Percentiles rank a stretch among this genome's conserved stretches.
These are phyloP conservation scores for Axea sp. DNA, from an alignment of 2,888 invertebrate species.

Conservation along the genomic window DNA sequence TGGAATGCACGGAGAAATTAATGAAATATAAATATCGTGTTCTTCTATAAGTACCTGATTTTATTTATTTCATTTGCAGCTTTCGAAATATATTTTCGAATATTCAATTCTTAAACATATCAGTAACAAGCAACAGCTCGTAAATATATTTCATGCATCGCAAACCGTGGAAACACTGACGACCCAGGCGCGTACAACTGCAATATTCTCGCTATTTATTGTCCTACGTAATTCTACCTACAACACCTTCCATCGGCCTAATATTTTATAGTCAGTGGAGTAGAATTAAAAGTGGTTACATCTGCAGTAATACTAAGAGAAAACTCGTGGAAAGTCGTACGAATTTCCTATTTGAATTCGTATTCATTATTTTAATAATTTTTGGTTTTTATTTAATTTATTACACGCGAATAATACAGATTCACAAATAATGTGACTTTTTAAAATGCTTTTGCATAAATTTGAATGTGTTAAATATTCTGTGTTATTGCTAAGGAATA, in stretches of 20 bases:
- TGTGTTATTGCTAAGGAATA: too few species aligned
- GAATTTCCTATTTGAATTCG: too few species aligned
- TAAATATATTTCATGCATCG: slow-evolving; percentile 57
- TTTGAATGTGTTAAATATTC: too few species aligned
- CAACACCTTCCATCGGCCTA: slow-evolving; percentile 37
- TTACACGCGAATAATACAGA: too few species aligned
- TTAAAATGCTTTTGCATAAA: too few species aligned
- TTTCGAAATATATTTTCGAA: slow-evolving; percentile 17
- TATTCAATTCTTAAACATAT: slow-evolving; percentile 54
- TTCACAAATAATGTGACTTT: too few species aligned
- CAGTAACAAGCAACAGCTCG: slow-evolving; percentile 41
- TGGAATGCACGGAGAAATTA: too few species aligned
- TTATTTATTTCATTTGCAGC: slow-evolving; percentile 10
- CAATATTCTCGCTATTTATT: slow-evolving; percentile 64
- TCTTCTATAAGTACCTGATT: too few species aligned
- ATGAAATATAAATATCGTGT: too few species aligned
- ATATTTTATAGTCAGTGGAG: slow-evolving; percentile 49
- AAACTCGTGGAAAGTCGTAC: slow-evolving; percentile 48
- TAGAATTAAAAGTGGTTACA: slow-evolving; percentile 63
- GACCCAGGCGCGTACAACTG: slow-evolving; percentile 43
- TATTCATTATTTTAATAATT: too few species aligned
- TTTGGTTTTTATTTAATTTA: too few species aligned
- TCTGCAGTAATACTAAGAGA: slow-evolving; percentile 47
- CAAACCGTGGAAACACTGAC: slow-evolving; percentile 57
- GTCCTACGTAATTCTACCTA: slow-evolving; percentile 56